Evolutionary conservation across 1,140 invertebrate species (phyloP).

Genomic region (Heterodera schachtii): DNA sequence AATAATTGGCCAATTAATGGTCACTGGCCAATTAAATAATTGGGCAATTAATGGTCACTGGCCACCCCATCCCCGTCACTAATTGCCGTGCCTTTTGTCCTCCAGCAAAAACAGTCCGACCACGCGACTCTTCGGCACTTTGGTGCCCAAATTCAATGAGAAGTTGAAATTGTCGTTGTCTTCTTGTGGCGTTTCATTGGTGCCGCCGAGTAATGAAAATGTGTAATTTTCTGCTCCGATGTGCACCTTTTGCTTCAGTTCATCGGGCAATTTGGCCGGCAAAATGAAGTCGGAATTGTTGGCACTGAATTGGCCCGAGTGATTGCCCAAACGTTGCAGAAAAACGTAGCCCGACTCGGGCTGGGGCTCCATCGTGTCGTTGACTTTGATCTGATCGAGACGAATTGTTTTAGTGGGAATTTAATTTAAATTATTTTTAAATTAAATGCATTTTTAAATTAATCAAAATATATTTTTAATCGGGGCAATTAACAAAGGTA

Average conservation of each 20-base stretch:
- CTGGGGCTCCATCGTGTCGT: conserved; percentile 48
- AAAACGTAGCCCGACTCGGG: conserved; percentile 43
- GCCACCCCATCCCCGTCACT: not conserved
- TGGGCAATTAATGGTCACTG: not conserved
- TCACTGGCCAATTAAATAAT: not conserved
- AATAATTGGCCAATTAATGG: conserved; percentile 3
- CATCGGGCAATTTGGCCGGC: not conserved
- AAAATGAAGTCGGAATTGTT: conserved; percentile 18
- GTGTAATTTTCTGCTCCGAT: conserved; percentile 49
- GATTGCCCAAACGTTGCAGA: conserved; percentile 46
- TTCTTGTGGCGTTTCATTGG: conserved; percentile 18
- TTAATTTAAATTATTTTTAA: conserved; percentile 14
- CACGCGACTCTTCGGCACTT: conserved; percentile 25
- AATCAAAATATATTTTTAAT: too few species aligned
- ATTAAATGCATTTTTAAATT: too few species aligned
- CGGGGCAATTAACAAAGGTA: not conserved
- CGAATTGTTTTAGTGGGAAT: conserved; percentile 8
- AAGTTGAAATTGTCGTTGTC: not conserved
- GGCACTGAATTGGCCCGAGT: conserved; percentile 18
- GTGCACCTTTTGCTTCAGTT: conserved; percentile 46
- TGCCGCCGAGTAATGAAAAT: conserved; percentile 4
- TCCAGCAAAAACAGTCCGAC: conserved; percentile 30
- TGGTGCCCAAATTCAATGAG: conserved; percentile 14
- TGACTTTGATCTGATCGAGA: conserved; percentile 39
- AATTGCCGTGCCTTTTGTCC: conserved; percentile 26